These are phyloP conservation scores for Vanessa tameamea DNA, from an alignment of 1,140 invertebrate species.

Conservation along the genomic window DNA sequence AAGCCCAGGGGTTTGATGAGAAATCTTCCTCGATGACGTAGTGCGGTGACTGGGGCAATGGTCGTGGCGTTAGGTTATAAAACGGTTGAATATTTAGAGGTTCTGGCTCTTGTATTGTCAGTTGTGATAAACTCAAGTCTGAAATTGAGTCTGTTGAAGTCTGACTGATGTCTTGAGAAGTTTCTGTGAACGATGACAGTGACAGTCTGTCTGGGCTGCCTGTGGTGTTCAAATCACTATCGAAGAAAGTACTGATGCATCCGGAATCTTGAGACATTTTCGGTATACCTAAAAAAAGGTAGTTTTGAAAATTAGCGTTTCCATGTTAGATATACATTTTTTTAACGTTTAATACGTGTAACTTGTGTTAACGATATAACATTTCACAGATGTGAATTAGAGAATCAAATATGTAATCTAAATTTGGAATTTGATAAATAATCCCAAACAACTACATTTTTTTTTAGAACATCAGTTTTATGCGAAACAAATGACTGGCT, in stretches of 20 bases:
- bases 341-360: too few relatives aligned
- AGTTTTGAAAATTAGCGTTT: too few relatives aligned
- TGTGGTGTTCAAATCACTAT: constrained; percentile 28
- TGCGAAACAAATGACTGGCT: neutral
- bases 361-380: too few relatives aligned
- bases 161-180: constrained; percentile 55
- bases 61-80: constrained; percentile 72
- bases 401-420: too few relatives aligned
- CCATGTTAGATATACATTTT: too few relatives aligned
- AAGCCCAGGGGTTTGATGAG: constrained; percentile 79
- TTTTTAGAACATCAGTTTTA: neutral
- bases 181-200: constrained; percentile 38
- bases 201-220: constrained; percentile 39
- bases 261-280: constrained; percentile 45
- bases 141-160: constrained; percentile 53
- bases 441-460: too few relatives aligned
- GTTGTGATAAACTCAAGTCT: constrained; percentile 65
- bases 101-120: constrained; percentile 65
- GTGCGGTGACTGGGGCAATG: constrained; percentile 78
- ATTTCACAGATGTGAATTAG: too few relatives aligned
- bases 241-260: constrained; percentile 64
- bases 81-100: constrained; percentile 59
- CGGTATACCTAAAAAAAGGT: constrained; percentile 31
- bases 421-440: too few relatives aligned
- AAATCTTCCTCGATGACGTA: constrained; percentile 81